Percentiles rank a stretch among this genome's conserved stretches.
Conservation (phyloP, 1,140 invertebrate genomes). For the Drosophila seguyi region DNA sequence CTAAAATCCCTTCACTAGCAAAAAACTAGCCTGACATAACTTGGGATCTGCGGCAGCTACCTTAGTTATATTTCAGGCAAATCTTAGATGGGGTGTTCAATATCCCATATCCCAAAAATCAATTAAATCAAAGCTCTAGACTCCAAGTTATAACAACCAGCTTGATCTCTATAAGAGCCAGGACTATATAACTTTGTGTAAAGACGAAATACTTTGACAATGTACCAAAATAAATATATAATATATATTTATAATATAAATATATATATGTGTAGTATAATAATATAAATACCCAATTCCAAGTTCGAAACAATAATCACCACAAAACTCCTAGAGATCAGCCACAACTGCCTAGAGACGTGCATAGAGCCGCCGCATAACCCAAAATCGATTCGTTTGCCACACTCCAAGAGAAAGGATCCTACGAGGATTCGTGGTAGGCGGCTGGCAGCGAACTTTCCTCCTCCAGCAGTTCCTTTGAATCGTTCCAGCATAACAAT, state of each 20-base stretch:
- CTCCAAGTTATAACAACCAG: neutral
- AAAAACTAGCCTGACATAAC: neutral
- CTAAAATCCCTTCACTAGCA: neutral
- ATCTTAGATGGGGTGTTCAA: neutral
- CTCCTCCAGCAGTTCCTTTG: constrained; percentile 23
- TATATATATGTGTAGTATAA: too few species aligned
- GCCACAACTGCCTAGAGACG: too few species aligned
- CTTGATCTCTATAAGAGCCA: too few species aligned
- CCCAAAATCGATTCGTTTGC: constrained; percentile 19
- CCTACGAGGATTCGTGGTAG: constrained; percentile 14
- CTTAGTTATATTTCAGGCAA: neutral
- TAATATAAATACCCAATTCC: too few species aligned
- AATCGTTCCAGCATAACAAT: constrained; percentile 39
- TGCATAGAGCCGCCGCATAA: too few species aligned
- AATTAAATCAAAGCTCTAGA: neutral
- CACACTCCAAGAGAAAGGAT: constrained; percentile 32
- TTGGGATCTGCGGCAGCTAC: neutral
- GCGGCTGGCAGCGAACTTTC: constrained; percentile 14
- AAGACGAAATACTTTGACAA: too few species aligned
- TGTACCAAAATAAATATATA: too few species aligned
- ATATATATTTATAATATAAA: too few species aligned
- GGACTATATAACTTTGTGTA: too few species aligned
- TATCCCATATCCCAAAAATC: neutral
- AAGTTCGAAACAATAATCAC: neutral
- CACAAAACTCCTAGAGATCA: neutral